Evolutionary conservation across 2,888 invertebrate species (phyloP).

Genomic region (Metalampra italica): DNA sequence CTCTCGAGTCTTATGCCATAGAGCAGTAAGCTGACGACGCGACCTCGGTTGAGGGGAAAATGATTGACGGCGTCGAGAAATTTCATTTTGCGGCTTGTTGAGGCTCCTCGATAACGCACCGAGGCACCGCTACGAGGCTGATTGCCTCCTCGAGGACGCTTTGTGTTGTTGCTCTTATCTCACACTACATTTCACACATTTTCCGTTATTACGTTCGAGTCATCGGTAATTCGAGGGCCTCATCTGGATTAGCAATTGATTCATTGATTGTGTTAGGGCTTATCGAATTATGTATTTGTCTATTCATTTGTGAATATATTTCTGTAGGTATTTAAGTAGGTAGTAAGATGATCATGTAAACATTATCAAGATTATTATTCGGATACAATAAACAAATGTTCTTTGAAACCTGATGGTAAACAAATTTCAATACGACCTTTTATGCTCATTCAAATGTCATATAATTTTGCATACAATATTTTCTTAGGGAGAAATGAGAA

Average conservation of each 20-base stretch:
- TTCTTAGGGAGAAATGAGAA: conserved; percentile 72
- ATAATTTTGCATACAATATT: conserved; percentile 79
- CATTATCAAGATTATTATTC: background rate
- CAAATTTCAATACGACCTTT: conserved; percentile 61
- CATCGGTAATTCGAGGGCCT: conserved; percentile 40
- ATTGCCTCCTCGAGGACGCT: conserved; percentile 57
- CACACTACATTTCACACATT: conserved; percentile 66
- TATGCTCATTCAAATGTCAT: conserved; percentile 77
- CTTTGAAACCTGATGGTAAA: conserved; percentile 42
- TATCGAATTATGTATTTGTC: background rate
- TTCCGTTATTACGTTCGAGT: conserved; percentile 40
- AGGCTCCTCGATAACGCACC: conserved; percentile 59
- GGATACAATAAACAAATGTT: conserved; percentile 21
- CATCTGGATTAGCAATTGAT: conserved; percentile 9
- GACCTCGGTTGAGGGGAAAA: conserved; percentile 60
- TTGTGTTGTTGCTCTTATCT: conserved; percentile 54
- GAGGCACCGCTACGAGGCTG: conserved; percentile 45
- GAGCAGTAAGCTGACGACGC: conserved; percentile 31
- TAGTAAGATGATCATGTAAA: background rate
- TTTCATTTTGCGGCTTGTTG: conserved; percentile 77
- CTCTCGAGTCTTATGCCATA: conserved; percentile 1
- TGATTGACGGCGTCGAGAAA: conserved; percentile 74
- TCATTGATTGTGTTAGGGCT: conserved; percentile 13
- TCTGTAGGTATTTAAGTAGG: background rate
- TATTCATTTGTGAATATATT: background rate